phyloP scores from a whole-genome alignment of 2,113 vertebrate genomes.

The Ammodytes dubius region DNA sequence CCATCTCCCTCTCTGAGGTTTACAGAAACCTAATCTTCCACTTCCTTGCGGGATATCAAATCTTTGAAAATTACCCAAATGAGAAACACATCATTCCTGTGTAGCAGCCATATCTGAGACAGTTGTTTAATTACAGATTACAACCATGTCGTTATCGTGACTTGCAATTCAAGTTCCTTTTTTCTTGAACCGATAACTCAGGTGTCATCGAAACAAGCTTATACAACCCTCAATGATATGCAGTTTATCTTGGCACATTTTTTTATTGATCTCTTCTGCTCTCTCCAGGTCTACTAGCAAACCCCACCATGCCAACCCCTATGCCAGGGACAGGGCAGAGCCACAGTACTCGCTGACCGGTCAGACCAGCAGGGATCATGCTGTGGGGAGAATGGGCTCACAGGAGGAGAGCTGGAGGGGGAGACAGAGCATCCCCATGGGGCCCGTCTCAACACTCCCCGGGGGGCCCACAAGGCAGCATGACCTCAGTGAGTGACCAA shows the following conservation, averaged over 20 bases:
- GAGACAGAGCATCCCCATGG: slow-evolving; percentile 70
- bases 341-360: neutral
- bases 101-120: neutral
- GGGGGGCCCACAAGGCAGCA: slow-evolving; percentile 50
- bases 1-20: neutral
- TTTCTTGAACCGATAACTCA: neutral
- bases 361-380: slow-evolving; percentile 11
- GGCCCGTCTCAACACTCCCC: slow-evolving; percentile 31
- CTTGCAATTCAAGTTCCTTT: slow-evolving; percentile 2
- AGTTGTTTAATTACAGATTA: neutral
- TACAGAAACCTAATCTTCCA: neutral
- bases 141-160: neutral
- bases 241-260: neutral
- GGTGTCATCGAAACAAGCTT: neutral
- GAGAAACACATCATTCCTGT: neutral
- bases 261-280: neutral
- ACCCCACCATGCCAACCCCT: slow-evolving; percentile 74
- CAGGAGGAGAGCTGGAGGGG: slow-evolving; percentile 69
- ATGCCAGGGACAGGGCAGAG: slow-evolving; percentile 45
- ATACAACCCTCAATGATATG: neutral
- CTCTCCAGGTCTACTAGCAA: slow-evolving; percentile 57
- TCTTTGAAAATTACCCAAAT: neutral
- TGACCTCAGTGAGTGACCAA: slow-evolving; percentile 53
- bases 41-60: slow-evolving; percentile 4
- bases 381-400: slow-evolving; percentile 27